A percentile compares a stretch with the other conserved stretches of the same genome.
Conservation (phyloP, 2,797 vertebrate genomes). For the Eremophila alpestris region DNA sequence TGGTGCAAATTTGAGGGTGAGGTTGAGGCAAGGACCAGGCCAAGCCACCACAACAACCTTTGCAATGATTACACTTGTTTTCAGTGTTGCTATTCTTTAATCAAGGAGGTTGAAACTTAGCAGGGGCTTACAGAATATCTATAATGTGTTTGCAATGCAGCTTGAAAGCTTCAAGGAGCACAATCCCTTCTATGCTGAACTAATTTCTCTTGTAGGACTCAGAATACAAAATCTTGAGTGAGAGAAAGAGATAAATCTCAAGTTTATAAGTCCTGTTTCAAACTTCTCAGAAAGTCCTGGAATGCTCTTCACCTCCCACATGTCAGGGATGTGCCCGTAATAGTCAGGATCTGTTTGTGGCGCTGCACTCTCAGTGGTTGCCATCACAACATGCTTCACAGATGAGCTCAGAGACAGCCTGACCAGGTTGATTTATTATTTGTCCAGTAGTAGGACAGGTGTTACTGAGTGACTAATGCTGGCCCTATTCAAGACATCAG, state of each 20-base stretch:
- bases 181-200: not conserved
- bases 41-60: not conserved
- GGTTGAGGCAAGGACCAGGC: not conserved
- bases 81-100: not conserved
- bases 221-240: not conserved
- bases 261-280: not conserved
- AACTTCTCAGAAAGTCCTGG: not conserved
- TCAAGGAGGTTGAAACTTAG: not conserved
- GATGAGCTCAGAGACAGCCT: conserved; percentile 23
- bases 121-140: not conserved
- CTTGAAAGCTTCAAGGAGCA: not conserved
- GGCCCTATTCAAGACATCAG: not conserved
- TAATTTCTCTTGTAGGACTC: not conserved
- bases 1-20: not conserved
- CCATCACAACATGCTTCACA: not conserved
- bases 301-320: not conserved
- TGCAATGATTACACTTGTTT: not conserved
- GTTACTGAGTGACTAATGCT: not conserved
- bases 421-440: conserved; percentile 19
- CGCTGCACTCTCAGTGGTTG: not conserved
- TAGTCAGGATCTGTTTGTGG: not conserved
- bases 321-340: not conserved
- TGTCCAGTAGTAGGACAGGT: not conserved
- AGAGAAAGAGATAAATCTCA: not conserved
- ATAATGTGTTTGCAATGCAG: not conserved